phyloP scores from a whole-genome alignment of 2,113 vertebrate species.

The Neofelis nebulosa region DNA sequence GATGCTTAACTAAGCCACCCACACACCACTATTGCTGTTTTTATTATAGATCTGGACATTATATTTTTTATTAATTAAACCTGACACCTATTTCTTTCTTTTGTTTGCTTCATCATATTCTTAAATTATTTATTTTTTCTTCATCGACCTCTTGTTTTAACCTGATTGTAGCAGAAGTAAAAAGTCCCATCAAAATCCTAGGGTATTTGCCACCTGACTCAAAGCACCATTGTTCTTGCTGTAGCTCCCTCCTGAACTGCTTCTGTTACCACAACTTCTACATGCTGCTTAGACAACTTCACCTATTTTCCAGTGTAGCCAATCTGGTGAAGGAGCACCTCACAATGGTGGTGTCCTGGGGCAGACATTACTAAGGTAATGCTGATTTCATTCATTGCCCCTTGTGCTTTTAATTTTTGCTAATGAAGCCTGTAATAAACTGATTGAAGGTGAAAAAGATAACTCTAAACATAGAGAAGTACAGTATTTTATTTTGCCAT shows the following conservation, averaged over 20 bases:
- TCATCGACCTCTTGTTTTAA: background rate
- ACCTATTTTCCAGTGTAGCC: constrained; percentile 52
- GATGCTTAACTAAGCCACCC: too few species aligned
- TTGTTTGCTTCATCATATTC: background rate
- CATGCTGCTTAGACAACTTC: constrained; percentile 10
- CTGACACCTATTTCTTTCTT: background rate
- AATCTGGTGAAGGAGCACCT: background rate
- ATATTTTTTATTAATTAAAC: background rate
- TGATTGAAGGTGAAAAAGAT: constrained; percentile 22
- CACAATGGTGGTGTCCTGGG: constrained; percentile 20
- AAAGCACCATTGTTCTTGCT: background rate
- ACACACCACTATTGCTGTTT: background rate
- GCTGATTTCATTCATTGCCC: constrained; percentile 56
- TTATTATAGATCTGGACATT: background rate
- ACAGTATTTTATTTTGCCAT: constrained; percentile 50
- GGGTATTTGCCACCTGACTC: background rate
- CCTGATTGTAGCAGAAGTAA: background rate
- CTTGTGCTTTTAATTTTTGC: constrained; percentile 64
- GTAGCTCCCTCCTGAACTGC: background rate
- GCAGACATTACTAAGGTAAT: background rate
- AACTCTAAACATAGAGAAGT: constrained; percentile 14
- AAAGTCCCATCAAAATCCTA: background rate
- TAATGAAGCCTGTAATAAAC: constrained; percentile 56
- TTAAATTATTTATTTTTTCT: background rate
- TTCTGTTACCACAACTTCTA: background rate